A percentile compares a stretch with the other conserved stretches of the same genome.
Evolutionary conservation across 2,888 invertebrate genomes (phyloP).

Genomic region (Cataglyphis altisquamis): DNA sequence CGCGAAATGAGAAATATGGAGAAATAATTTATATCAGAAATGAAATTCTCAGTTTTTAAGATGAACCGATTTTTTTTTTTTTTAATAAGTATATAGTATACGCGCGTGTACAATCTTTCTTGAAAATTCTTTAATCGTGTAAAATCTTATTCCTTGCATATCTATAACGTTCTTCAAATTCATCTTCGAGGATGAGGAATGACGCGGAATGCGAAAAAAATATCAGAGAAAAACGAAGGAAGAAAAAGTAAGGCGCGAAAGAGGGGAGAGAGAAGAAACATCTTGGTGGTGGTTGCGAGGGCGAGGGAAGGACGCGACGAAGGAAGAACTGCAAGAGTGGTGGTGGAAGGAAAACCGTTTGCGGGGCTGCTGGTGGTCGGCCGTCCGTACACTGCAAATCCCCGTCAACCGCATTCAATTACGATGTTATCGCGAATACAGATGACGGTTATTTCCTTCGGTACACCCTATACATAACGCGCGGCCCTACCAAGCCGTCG

Average conservation of each 20-base stretch:
- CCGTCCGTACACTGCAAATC: conserved; percentile 76
- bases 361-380: conserved; percentile 74
- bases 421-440: conserved; percentile 87
- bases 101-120: not conserved
- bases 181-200: not conserved
- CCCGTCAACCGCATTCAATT: conserved; percentile 87
- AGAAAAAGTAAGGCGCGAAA: conserved; percentile 59
- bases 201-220: conserved; percentile 24
- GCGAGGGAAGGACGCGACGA: conserved; percentile 54
- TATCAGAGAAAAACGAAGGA: conserved; percentile 34
- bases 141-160: not conserved
- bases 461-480: conserved; percentile 86
- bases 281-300: conserved; percentile 38
- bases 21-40: conserved; percentile 14
- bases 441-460: conserved; percentile 87
- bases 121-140: not conserved
- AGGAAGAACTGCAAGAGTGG: conserved; percentile 63
- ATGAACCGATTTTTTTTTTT: not conserved
- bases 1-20: conserved; percentile 1
- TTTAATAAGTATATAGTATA: not conserved
- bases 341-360: conserved; percentile 70
- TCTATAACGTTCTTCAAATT: not conserved
- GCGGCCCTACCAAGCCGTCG: conserved; percentile 71
- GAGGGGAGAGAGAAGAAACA: not conserved
- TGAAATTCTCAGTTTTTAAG: not conserved